A percentile compares a stretch with the other conserved stretches of the same genome.
Conservation (phyloP, 2,888 invertebrate genomes). For the Smittia aterrima region DNA sequence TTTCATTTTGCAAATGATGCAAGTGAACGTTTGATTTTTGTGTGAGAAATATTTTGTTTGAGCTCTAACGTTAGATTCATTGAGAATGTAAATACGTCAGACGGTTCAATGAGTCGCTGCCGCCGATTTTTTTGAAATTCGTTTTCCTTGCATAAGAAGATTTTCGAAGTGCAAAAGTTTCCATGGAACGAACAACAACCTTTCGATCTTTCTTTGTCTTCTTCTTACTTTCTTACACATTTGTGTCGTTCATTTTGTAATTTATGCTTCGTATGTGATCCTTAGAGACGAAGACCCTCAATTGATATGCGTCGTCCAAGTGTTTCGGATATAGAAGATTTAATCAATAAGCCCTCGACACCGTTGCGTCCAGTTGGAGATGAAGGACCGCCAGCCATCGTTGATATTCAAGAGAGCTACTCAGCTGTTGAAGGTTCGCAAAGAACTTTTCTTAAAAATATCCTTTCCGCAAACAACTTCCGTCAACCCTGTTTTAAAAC, state of each 20-base stretch:
- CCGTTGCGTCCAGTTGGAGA: slow-evolving; percentile 78
- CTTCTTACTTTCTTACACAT: not conserved
- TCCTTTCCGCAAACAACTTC: no score
- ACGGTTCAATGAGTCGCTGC: not conserved
- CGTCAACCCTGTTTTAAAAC: no score
- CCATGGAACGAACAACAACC: not conserved
- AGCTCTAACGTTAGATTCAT: not conserved
- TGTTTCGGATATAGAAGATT: slow-evolving; percentile 84
- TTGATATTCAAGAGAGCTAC: slow-evolving; percentile 92
- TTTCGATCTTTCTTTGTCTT: not conserved
- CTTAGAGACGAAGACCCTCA: slow-evolving; percentile 78
- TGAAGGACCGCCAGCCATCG: slow-evolving; percentile 83
- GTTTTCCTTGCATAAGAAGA: not conserved
- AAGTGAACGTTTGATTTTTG: not conserved
- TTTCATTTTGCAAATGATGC: no score
- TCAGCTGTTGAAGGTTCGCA: slow-evolving; percentile 89
- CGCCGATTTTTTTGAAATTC: not conserved
- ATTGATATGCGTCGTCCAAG: slow-evolving; percentile 87
- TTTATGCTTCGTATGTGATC: not conserved
- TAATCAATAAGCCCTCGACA: slow-evolving; percentile 86
- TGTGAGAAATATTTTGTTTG: not conserved
- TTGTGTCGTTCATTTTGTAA: not conserved
- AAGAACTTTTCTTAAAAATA: not conserved
- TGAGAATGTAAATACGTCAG: not conserved
- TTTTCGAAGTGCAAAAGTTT: not conserved